A percentile compares a stretch with the other conserved stretches of the same genome.
phyloP scores from a whole-genome alignment of 2,888 invertebrate genomes.

The Philonicus albiceps region DNA sequence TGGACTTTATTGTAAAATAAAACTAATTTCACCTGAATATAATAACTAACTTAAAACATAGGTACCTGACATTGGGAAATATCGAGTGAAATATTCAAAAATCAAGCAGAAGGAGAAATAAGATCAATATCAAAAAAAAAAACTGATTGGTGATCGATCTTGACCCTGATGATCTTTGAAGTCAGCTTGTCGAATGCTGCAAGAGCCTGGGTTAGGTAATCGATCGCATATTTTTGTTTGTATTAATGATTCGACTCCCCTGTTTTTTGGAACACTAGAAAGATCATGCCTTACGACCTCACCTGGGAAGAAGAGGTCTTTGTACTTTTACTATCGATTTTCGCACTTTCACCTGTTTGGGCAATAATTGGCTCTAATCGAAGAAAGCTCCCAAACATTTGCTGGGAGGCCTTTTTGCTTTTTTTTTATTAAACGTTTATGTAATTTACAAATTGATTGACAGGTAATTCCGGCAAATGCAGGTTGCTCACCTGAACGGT shows the following conservation, averaged over 20 bases:
- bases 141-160: neutral
- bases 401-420: neutral
- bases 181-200: neutral
- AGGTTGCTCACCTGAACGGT: neutral
- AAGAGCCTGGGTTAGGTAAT: neutral
- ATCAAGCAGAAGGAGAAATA: neutral
- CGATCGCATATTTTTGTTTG: neutral
- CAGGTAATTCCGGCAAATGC: neutral
- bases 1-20: too few relatives aligned
- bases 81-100: constrained; percentile 28
- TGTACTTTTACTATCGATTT: neutral
- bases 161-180: constrained; percentile 20
- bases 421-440: neutral
- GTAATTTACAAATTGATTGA: neutral
- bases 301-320: neutral
- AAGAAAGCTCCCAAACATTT: neutral
- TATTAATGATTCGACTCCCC: neutral
- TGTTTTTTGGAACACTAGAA: neutral
- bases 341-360: constrained; percentile 10
- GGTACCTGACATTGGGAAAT: neutral
- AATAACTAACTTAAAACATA: too few relatives aligned
- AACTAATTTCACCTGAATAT: neutral
- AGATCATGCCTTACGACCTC: neutral
- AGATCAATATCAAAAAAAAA: neutral
- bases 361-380: neutral